Base-by-base conservation (phyloP, 2,888 invertebrate genomes). In the Portevinia maculata region DNA sequence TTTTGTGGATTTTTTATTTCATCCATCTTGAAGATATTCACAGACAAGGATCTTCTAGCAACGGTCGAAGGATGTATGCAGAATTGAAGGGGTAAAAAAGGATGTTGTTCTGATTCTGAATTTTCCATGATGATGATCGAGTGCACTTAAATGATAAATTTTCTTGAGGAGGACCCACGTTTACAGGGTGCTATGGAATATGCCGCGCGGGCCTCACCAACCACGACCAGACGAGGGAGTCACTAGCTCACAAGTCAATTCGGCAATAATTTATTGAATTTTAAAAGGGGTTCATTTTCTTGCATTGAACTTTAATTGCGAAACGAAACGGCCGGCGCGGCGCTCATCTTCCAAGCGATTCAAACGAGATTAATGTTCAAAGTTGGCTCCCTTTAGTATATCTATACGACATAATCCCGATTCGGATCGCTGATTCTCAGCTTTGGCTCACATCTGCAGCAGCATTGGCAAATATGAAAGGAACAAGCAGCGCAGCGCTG, bases 201-300 rank as follows among this genome's bases (percentile, higher is more conserved):
- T 79, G 21, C 39, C 39, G 21, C 57, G 11, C 34, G 44, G 15
- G 48, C 57, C 46, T 37, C 28, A 46, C 19, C 67, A 52, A 67
- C 41, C 21, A 64, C 53, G 41, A 70, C 13, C 41, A 5, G 28
- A 17, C 8, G 37, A 17, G 64, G 37, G 28, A 32, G 39, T 37
- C 28, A 7, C 15, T 13, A 30, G 32, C 24, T 37, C 64, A 60
- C 53, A 71, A 83, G 76, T 83, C 76, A 76, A 83, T 83, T 73
- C 62, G 67, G 67, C 60, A 65, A 78, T 78, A 83, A 83, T 83
- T 83, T 83, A 83, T 83, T 78, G 83, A 83, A 76, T 83, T 83
- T 83, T 73, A 76, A 83, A 76, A 55, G 71, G 83, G 83, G 50
- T 78, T 78, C 71, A 67, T 83, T 83, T 70, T 60, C 76, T 75